These are phyloP conservation scores for Pagetopsis macropterus DNA, from an alignment of 2,797 vertebrate genomes.

Conservation along the genomic window DNA sequence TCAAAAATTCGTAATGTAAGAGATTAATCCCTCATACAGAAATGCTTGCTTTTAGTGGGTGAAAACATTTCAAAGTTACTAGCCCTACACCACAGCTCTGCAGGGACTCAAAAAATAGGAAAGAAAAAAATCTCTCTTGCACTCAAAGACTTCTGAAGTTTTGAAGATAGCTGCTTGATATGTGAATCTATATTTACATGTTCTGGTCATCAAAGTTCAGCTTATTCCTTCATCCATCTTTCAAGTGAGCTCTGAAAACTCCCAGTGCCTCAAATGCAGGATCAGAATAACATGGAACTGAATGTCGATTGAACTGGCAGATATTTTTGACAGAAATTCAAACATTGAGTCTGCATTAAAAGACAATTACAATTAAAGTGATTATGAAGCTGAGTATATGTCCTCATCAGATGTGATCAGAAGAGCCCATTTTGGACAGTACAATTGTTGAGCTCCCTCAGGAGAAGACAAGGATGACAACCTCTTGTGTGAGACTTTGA, in stretches of 20 bases:
- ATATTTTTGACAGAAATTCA: slow-evolving; percentile 1
- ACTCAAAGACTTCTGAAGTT: slow-evolving; percentile 12
- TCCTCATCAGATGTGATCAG: slow-evolving; percentile 8
- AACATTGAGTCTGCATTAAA: background rate
- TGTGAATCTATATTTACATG: background rate
- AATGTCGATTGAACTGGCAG: no score
- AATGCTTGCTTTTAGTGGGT: background rate
- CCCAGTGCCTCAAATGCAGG: background rate
- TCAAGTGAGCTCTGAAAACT: background rate
- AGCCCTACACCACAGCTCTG: background rate
- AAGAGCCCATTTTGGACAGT: slow-evolving; percentile 26
- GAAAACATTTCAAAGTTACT: background rate
- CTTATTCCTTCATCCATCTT: background rate
- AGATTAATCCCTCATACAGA: background rate
- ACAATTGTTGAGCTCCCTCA: slow-evolving; percentile 20
- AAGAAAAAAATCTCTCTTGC: background rate
- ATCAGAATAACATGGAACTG: background rate
- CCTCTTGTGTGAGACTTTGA: slow-evolving; percentile 48
- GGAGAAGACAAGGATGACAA: slow-evolving; percentile 32
- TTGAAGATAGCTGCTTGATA: background rate
- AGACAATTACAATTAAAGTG: background rate
- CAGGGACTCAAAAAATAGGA: background rate
- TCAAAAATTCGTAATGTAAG: background rate
- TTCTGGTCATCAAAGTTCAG: background rate
- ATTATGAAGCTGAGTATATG: background rate